phyloP scores from a whole-genome alignment of 2,888 invertebrate genomes.

The Heliconius hortense region DNA sequence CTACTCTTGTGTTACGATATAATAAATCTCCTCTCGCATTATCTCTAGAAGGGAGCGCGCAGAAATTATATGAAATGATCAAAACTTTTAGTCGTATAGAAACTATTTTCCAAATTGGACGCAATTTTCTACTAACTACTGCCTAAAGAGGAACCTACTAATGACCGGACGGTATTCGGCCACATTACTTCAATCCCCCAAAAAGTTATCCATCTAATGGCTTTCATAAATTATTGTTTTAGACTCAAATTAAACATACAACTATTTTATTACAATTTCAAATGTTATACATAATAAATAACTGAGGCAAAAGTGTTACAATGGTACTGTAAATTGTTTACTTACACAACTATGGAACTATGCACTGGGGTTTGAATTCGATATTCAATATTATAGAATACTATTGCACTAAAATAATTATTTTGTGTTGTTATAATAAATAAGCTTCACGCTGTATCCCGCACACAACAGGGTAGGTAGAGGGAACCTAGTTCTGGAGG shows the following conservation, averaged over 20 bases:
- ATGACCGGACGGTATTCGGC: slow-evolving; percentile 60
- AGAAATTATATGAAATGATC: slow-evolving; percentile 61
- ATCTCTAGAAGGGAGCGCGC: slow-evolving; percentile 32
- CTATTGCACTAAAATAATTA: no score
- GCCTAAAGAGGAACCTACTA: slow-evolving; percentile 62
- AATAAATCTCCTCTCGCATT: no score
- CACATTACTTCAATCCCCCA: slow-evolving; percentile 51
- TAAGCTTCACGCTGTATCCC: no score
- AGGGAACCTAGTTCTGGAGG: no score
- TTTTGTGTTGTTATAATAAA: no score
- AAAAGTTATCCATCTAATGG: slow-evolving; percentile 34
- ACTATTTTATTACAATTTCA: slow-evolving; percentile 16
- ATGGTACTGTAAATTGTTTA: no score
- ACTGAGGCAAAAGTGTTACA: not conserved
- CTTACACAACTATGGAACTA: no score
- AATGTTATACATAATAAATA: not conserved
- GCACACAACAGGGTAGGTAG: no score
- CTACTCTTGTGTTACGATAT: no score
- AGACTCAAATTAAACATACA: slow-evolving; percentile 22
- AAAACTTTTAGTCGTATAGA: slow-evolving; percentile 59
- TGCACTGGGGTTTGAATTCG: no score
- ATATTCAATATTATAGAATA: no score
- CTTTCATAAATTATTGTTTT: slow-evolving; percentile 38
- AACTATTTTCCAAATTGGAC: slow-evolving; percentile 66
- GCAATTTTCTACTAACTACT: slow-evolving; percentile 58